Evolutionary conservation across 2,888 invertebrate species (phyloP).

Genomic region (Nezara viridula): DNA sequence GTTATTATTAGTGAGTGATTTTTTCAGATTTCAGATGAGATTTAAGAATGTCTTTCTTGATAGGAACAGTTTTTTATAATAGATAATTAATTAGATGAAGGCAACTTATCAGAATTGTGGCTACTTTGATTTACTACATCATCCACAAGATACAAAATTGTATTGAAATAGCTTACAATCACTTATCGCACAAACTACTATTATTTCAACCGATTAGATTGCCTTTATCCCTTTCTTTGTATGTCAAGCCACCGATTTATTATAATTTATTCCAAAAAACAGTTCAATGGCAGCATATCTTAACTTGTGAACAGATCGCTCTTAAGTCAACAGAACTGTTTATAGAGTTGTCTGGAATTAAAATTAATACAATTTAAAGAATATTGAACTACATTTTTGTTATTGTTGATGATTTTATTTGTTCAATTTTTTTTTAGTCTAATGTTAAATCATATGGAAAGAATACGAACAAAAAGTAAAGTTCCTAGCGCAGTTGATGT

Average conservation of each 20-base stretch:
- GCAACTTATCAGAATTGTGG: too few relatives aligned
- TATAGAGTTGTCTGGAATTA: not conserved
- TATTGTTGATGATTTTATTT: not conserved
- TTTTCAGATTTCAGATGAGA: too few relatives aligned
- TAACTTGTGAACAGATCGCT: not conserved
- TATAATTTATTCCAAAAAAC: not conserved
- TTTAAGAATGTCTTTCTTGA: too few relatives aligned
- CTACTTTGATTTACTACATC: too few relatives aligned
- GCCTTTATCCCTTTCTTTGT: not conserved
- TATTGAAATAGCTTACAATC: too few relatives aligned
- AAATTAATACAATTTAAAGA: not conserved
- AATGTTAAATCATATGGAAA: constrained; percentile 58
- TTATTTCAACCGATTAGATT: too few relatives aligned
- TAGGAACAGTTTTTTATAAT: too few relatives aligned
- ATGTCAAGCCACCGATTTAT: not conserved
- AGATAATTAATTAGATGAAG: too few relatives aligned
- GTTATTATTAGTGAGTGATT: too few relatives aligned
- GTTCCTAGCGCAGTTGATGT: constrained; percentile 56
- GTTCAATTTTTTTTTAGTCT: constrained; percentile 28
- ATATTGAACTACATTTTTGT: not conserved
- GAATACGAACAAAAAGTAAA: constrained; percentile 54
- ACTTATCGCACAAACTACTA: too few relatives aligned
- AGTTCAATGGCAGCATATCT: not conserved
- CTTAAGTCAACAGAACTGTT: not conserved
- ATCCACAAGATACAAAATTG: too few relatives aligned